Conservation (phyloP, 2,888 invertebrate species). For the Sminthurides aquaticus region DNA sequence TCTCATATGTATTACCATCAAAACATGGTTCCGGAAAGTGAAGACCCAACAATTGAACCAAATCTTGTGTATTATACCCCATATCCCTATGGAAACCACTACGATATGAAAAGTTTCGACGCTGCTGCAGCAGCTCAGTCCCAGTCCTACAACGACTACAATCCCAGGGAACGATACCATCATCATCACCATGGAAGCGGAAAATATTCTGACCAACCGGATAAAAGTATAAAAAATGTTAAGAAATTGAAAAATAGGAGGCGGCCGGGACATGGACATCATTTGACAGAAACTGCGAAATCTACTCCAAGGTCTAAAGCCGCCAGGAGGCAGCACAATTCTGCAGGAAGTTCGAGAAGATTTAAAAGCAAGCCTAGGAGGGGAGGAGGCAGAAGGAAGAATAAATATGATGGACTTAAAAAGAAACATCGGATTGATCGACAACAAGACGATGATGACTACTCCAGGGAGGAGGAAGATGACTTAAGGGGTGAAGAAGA, state of each 20-base stretch:
- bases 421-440: not conserved
- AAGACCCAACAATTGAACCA: not conserved
- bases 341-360: not conserved
- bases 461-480: conserved; percentile 5
- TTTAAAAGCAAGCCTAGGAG: not conserved
- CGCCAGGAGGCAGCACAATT: not conserved
- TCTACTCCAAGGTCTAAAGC: not conserved
- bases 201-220: not conserved
- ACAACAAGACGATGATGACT: not conserved
- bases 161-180: not conserved
- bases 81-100: not conserved
- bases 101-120: not conserved
- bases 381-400: not conserved
- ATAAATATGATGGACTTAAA: not conserved
- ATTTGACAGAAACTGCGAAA: not conserved
- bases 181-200: not conserved
- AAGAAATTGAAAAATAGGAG: not conserved
- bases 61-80: not conserved
- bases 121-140: no score
- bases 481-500: not conserved
- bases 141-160: conserved; percentile 1
- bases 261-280: not conserved
- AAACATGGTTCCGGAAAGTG: not conserved
- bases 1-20: not conserved
- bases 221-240: not conserved